Evolutionary conservation across 1,140 invertebrate genomes (phyloP), one percentile per base, ranked within the genome.

Genomic region (Conus ventricosus): DNA sequence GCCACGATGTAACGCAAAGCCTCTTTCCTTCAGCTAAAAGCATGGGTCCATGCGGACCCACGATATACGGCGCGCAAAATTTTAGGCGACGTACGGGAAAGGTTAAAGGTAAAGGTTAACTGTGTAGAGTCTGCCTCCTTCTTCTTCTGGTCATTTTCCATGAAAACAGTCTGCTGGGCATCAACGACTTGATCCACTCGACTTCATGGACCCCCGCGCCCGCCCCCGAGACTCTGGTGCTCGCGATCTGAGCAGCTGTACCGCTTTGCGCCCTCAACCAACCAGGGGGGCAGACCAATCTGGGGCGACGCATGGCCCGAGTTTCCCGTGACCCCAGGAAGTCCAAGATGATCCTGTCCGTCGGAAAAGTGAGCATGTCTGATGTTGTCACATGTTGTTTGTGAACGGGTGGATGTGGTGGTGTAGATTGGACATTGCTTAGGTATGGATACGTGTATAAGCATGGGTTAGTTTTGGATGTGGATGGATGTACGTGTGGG

Each of bases 251-350:
- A 99, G 95, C 99, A 99, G 94, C 95, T 99, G 17, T 99, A 99
- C 95, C 99, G 7, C 95, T 99, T 51, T 99, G 99, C n/a, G 99
- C 99, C 20, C 95, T 99, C 0, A 99, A 99, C 96, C 98, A 99
- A 39, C 96, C 97, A 97, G 92, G 99, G 99, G 1, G 98, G 96
- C 95, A 99, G 76, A 99, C 99, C 0, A 99, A 99, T 95, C 96
- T 99, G 57, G 99, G 99, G 0, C 95, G 99, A 91, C 96, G 98
- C 95, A 99, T 99, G 99, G 99, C 99, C 99, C 10, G 99, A 99
- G 95, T 99, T 99, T 95, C 99, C 99, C 0, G 99, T 17, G 99
- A 99, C 96, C 99, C 99, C 0, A 99, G 99, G 98, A 98, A 99
- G 97, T 98, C 98, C 0, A 99, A 99, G 96, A 99, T 99, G 98